phyloP scores from a whole-genome alignment of 1,140 invertebrate species.

The Agrilus planipennis region DNA sequence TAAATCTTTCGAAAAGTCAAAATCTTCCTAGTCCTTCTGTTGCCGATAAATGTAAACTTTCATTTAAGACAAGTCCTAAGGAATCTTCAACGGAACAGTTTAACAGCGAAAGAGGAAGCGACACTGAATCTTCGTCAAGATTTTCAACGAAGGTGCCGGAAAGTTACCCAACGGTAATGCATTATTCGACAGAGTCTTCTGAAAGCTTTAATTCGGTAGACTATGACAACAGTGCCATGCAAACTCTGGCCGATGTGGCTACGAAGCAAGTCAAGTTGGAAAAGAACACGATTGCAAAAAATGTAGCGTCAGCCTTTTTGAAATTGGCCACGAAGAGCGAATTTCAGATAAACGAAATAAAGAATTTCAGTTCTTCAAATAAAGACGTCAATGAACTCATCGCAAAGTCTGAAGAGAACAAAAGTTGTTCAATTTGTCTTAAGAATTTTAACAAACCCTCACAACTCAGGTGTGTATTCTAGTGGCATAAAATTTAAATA shows the following conservation, averaged over 20 bases:
- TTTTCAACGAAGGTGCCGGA: too few species aligned
- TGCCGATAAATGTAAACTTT: too few species aligned
- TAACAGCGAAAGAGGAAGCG: too few species aligned
- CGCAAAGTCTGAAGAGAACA: slow-evolving; percentile 31
- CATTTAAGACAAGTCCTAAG: too few species aligned
- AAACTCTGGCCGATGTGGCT: slow-evolving; percentile 35
- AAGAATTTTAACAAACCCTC: slow-evolving; percentile 85
- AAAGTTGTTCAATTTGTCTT: slow-evolving; percentile 70
- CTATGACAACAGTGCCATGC: slow-evolving; percentile 34
- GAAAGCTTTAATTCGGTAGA: slow-evolving; percentile 12
- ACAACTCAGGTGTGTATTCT: slow-evolving; percentile 59
- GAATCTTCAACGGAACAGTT: too few species aligned
- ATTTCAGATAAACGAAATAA: slow-evolving; percentile 11
- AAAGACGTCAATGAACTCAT: slow-evolving; percentile 29
- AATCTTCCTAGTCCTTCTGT: too few species aligned
- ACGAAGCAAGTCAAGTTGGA: slow-evolving; percentile 33
- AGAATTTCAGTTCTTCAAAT: slow-evolving; percentile 12
- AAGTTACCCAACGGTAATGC: too few species aligned
- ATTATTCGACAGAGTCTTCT: slow-evolving; percentile 3
- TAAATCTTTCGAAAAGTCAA: too few species aligned
- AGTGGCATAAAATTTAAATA: not conserved
- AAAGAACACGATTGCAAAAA: slow-evolving; percentile 38
- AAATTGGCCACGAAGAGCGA: slow-evolving; percentile 44
- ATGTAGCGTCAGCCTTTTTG: slow-evolving; percentile 47
- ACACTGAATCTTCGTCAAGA: too few species aligned